Evolutionary conservation across 64 coral and sea anemone genomes (phyloP).

Genomic region (Stichodactyla helianthus): DNA sequence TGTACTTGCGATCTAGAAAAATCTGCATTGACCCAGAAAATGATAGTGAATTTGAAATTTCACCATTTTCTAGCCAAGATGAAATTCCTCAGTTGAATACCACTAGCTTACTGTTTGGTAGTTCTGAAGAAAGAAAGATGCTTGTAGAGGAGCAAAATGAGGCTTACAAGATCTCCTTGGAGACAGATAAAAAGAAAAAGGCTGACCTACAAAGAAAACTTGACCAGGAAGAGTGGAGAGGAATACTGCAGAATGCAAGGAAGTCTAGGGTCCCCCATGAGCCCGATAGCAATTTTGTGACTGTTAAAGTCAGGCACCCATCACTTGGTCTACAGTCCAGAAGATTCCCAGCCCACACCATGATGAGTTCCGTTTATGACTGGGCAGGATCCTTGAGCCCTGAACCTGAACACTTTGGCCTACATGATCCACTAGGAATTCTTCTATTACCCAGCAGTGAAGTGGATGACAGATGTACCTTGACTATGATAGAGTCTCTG

Average conservation of each 20-base stretch:
- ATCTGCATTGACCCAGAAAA: conserved; percentile 44
- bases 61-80: conserved; percentile 19
- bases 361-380: conserved; percentile 63
- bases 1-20: conserved; percentile 56
- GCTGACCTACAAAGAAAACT: conserved; percentile 11
- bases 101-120: conserved; percentile 23
- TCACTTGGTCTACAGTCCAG: conserved; percentile 45
- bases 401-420: conserved; percentile 58
- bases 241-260: conserved; percentile 46
- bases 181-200: conserved; percentile 24
- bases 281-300: conserved; percentile 48
- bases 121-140: conserved; percentile 35
- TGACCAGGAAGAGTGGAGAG: conserved; percentile 29
- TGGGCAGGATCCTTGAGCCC: conserved; percentile 57
- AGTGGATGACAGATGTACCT: conserved; percentile 22
- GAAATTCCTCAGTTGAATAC: background rate
- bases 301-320: conserved; percentile 57
- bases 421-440: conserved; percentile 54
- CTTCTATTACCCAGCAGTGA: conserved; percentile 41
- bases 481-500: conserved; percentile 21
- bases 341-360: conserved; percentile 39
- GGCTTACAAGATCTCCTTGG: conserved; percentile 38
- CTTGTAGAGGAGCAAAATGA: conserved; percentile 14
- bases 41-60: conserved; percentile 28
- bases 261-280: conserved; percentile 43